phyloP scores from a whole-genome alignment of 1,140 invertebrate genomes.

The Andrena cerasifolii region DNA sequence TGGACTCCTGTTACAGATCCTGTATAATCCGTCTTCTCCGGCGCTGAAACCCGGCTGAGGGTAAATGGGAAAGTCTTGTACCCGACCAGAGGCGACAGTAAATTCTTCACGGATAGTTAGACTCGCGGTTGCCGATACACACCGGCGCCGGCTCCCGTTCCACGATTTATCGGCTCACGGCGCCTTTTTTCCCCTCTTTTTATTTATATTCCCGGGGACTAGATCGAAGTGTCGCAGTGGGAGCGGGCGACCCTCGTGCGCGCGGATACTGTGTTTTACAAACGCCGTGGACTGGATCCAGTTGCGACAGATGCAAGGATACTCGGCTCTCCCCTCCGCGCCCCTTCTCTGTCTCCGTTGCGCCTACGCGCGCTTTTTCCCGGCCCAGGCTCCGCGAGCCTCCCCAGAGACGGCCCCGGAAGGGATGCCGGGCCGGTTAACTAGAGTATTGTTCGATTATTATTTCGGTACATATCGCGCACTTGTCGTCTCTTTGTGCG shows the following conservation, averaged over 20 bases:
- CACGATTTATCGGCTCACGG: slow-evolving; percentile 69
- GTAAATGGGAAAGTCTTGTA: slow-evolving; percentile 64
- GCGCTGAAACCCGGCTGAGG: neutral
- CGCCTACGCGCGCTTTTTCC: slow-evolving; percentile 43
- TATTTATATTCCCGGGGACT: slow-evolving; percentile 54
- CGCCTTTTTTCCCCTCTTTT: slow-evolving; percentile 48
- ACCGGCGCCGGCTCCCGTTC: slow-evolving; percentile 25
- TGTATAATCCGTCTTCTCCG: no score
- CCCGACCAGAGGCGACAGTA: slow-evolving; percentile 49
- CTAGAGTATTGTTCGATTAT: slow-evolving; percentile 82
- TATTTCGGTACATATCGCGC: slow-evolving; percentile 83
- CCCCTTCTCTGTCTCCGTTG: slow-evolving; percentile 29
- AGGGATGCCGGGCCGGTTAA: slow-evolving; percentile 75
- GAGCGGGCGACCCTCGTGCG: slow-evolving; percentile 42
- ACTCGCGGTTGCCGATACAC: slow-evolving; percentile 24
- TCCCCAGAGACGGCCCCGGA: slow-evolving; percentile 58
- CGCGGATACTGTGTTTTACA: slow-evolving; percentile 61
- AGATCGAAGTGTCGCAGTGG: slow-evolving; percentile 40
- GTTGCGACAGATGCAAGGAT: slow-evolving; percentile 70
- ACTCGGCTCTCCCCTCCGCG: slow-evolving; percentile 3
- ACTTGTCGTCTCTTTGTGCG: slow-evolving; percentile 82
- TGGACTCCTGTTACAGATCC: no score
- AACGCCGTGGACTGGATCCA: slow-evolving; percentile 40
- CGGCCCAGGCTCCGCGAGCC: slow-evolving; percentile 7
- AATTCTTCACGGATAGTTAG: slow-evolving; percentile 71